Evolutionary conservation across 2,113 vertebrate genomes (phyloP).

Genomic region (Brienomyrus longianalis): DNA sequence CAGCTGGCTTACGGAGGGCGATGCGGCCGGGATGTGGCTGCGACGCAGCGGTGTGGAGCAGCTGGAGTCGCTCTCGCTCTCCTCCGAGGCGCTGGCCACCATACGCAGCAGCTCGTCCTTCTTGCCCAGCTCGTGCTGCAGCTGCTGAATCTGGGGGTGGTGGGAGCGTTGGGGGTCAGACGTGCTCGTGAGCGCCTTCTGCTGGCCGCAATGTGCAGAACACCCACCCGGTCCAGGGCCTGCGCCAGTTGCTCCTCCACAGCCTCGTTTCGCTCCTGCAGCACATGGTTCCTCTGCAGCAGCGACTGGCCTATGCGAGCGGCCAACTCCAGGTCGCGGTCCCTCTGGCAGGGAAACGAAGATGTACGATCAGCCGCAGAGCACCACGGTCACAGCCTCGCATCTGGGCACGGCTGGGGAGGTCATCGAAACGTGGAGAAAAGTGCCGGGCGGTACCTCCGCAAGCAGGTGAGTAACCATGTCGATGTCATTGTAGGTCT

Average conservation of each 20-base stretch:
- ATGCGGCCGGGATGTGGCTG: slow-evolving; percentile 54
- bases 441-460: slow-evolving; percentile 63
- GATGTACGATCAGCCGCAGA: slow-evolving; percentile 17
- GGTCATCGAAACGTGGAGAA: neutral
- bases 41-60: slow-evolving; percentile 75
- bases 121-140: slow-evolving; percentile 88
- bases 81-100: slow-evolving; percentile 86
- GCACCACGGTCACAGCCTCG: neutral
- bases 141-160: slow-evolving; percentile 83
- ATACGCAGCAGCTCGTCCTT: slow-evolving; percentile 90
- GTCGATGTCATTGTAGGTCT: slow-evolving; percentile 82
- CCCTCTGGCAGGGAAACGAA: slow-evolving; percentile 61
- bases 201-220: neutral
- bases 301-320: slow-evolving; percentile 95
- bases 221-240: slow-evolving; percentile 80
- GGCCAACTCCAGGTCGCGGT: slow-evolving; percentile 89
- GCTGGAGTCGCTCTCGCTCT: slow-evolving; percentile 86
- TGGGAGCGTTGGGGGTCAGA: neutral
- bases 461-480: slow-evolving; percentile 84
- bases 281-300: slow-evolving; percentile 80
- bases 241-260: slow-evolving; percentile 87
- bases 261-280: slow-evolving; percentile 84
- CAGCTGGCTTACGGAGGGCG: slow-evolving; percentile 72
- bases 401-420: neutral
- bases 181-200: neutral